Base-by-base conservation (phyloP, 1,140 invertebrate genomes). In the Heliconius hermathena region DNA sequence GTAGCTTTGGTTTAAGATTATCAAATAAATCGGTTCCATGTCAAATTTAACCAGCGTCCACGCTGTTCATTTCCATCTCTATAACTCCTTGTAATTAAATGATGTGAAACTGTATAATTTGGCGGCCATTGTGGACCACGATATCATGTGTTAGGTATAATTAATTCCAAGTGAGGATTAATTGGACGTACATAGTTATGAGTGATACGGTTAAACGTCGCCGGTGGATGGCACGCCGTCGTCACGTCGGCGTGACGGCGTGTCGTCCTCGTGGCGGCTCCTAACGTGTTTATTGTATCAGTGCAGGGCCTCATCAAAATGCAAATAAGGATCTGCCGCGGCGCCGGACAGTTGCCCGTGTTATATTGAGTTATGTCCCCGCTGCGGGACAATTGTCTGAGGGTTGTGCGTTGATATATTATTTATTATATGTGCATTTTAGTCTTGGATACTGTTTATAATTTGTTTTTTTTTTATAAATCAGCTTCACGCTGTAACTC, bases 211-310 rank as follows among this genome's bases (percentile, higher is more conserved):
- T 83, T 87, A 87, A 88, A 85, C 84, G 88, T 87, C 84, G 46
- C 11, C 60, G 60, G 36, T 72, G 18, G 57, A 33, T 76, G 57
- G 57, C 38, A 79, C 66, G 74, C 11, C 9, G 41, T 71, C 75
- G 78, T 77, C 75, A 8, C 66, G 78, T 74, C 75, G 81, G 85
- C 79, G 80, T 81, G 82, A 78, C 84, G 82, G 33, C 26, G 54
- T 20, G 82, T 38, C 29, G 54, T 13, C 16, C 76, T 36, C 74
- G 78, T 78, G 76, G 83, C 85, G 77, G 57, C 46, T 78, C 76
- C 83, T 86, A 85, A 83, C 88, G 86, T 91, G 90, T 92, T 92
- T 92, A 92, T 93, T 91, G 91, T 92, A 92, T 93, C 91, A 90
- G 85, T 87, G 90, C 88, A 87, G 86, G 79, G 84, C 75, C 89